Percentiles rank a stretch among this genome's conserved stretches.
phyloP scores from a whole-genome alignment of 1,140 invertebrate genomes.

The Leptopilina boulardi region DNA sequence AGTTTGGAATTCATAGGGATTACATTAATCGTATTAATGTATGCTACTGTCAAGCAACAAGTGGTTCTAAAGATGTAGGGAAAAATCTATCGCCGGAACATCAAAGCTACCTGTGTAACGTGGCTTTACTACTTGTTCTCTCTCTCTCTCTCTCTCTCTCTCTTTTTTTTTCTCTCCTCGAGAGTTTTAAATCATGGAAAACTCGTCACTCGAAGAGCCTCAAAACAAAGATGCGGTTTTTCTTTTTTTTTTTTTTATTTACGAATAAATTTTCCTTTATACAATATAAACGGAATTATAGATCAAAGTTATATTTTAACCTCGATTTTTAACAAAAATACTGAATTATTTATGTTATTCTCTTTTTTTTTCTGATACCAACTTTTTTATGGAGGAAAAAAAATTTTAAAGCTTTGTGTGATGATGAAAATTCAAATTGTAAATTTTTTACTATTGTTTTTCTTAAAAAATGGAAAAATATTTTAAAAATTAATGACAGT shows the following conservation, averaged over 20 bases:
- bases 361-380: too few relatives aligned
- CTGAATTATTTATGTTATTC: too few relatives aligned
- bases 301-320: too few relatives aligned
- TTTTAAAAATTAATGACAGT: too few relatives aligned
- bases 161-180: too few relatives aligned
- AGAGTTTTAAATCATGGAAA: conserved; percentile 12
- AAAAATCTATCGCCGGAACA: conserved; percentile 29
- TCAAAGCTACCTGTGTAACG: conserved; percentile 25
- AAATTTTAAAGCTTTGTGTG: too few relatives aligned
- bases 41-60: conserved; percentile 32
- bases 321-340: too few relatives aligned
- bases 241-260: not conserved
- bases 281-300: too few relatives aligned
- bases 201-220: not conserved
- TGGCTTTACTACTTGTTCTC: conserved; percentile 15
- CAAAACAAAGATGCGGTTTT: not conserved
- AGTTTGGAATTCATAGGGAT: conserved; percentile 1
- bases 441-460: too few relatives aligned
- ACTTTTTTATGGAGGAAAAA: too few relatives aligned
- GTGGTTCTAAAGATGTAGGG: conserved; percentile 32
- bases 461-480: too few relatives aligned
- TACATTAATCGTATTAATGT: conserved; percentile 18
- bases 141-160: not conserved
- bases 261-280: not conserved
- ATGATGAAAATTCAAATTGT: too few relatives aligned